Conservation (phyloP, 2,113 vertebrate genomes). For the Crotalus tigris region DNA sequence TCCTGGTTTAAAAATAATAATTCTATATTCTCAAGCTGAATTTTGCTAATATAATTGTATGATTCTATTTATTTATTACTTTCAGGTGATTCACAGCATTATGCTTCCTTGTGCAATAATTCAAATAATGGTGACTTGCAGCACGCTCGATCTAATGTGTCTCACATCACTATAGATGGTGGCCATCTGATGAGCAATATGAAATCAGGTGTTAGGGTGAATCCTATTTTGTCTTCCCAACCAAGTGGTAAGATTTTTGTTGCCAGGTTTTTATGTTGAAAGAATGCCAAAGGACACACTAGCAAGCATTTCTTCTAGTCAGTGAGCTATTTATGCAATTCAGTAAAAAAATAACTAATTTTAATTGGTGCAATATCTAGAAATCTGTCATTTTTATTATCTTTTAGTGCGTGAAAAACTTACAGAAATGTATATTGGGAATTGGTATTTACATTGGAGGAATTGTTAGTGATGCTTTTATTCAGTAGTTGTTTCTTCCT, state of each 20-base stretch:
- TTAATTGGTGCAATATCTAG: neutral
- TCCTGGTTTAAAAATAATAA: neutral
- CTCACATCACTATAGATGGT: conserved; percentile 49
- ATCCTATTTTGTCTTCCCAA: conserved; percentile 49
- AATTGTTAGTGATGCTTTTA: neutral
- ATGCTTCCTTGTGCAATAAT: conserved; percentile 31
- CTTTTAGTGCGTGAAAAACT: neutral
- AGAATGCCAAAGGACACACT: neutral
- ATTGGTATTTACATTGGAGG: neutral
- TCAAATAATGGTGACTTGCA: conserved; percentile 32
- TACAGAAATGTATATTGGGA: neutral
- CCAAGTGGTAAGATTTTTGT: conserved; percentile 52
- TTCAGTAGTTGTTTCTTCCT: neutral
- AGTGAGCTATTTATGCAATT: conserved; percentile 12
- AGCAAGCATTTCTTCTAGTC: neutral
- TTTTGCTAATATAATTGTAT: neutral
- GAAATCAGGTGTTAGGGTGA: conserved; percentile 57
- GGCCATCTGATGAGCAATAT: conserved; percentile 53
- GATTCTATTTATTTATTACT: neutral
- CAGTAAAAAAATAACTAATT: neutral
- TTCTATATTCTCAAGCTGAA: neutral
- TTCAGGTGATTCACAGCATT: conserved; percentile 52
- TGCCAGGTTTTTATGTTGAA: conserved; percentile 13
- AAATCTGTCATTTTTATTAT: neutral
- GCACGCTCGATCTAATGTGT: conserved; percentile 41